These are phyloP conservation scores for Deroplatys truncata DNA, from an alignment of 2,888 invertebrate species.

Conservation along the genomic window DNA sequence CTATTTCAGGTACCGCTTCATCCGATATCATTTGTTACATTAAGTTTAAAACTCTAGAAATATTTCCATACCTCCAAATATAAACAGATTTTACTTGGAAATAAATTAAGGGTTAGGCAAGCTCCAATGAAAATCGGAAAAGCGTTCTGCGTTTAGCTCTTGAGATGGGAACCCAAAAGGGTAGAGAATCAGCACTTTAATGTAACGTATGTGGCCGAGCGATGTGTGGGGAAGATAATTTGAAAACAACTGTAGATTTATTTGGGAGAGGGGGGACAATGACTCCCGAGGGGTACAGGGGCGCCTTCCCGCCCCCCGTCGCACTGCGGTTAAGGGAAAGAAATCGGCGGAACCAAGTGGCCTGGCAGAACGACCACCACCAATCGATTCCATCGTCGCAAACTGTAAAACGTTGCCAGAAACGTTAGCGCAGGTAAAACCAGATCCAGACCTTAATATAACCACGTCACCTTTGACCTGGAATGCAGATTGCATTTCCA, in stretches of 20 bases:
- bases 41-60: no score
- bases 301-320: neutral
- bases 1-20: no score
- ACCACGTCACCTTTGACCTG: neutral
- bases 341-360: neutral
- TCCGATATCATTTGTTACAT: no score
- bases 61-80: no score
- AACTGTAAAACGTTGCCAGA: neutral
- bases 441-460: neutral
- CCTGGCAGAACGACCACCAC: neutral
- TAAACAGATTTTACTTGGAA: no score
- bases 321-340: neutral
- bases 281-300: neutral
- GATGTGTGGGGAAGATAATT: neutral
- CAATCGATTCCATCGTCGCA: neutral
- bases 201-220: neutral
- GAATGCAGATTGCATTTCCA: neutral
- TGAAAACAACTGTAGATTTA: neutral
- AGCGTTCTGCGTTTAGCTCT: neutral
- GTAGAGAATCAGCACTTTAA: neutral
- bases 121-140: neutral
- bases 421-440: neutral
- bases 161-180: neutral
- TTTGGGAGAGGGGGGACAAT: neutral
- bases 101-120: neutral